Evolutionary conservation across 1,140 invertebrate species (phyloP).

Genomic region (Rhynchophorus ferrugineus): DNA sequence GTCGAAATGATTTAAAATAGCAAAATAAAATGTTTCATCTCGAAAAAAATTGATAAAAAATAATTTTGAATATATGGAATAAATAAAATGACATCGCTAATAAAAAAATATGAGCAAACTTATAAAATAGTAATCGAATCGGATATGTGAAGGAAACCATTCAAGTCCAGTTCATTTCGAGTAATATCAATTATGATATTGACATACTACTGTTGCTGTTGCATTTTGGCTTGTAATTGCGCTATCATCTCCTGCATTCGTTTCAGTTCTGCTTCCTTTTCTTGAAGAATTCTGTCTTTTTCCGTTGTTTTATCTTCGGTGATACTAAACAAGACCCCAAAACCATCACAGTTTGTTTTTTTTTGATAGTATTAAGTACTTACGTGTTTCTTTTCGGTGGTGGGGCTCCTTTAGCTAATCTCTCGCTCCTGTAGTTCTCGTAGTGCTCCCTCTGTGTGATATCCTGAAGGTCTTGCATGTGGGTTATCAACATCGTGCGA

Average conservation of each 20-base stretch:
- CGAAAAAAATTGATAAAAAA: no score
- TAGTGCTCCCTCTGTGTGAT: conserved; percentile 94
- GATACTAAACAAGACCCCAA: conserved; percentile 24
- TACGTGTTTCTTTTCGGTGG: conserved; percentile 62
- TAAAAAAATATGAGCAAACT: conserved; percentile 6
- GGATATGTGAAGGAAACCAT: not conserved
- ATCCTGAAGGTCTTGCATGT: conserved; percentile 95
- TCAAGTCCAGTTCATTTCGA: conserved; percentile 2
- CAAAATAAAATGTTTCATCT: no score
- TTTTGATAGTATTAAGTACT: conserved; percentile 30
- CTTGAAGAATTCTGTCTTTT: conserved; percentile 76
- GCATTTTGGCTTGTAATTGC: conserved; percentile 90
- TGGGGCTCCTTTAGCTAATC: conserved; percentile 72
- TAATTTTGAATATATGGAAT: no score
- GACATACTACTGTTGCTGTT: conserved; percentile 48
- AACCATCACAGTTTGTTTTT: not conserved
- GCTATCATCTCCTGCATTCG: conserved; percentile 93
- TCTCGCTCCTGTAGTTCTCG: conserved; percentile 89
- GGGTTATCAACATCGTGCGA: conserved; percentile 94
- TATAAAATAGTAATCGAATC: not conserved
- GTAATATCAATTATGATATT: not conserved
- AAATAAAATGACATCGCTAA: no score
- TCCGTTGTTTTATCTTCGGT: conserved; percentile 48
- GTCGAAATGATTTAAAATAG: no score
- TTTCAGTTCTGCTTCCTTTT: conserved; percentile 83